Conservation (phyloP, 1,140 invertebrate genomes). For the Hylyphantes graminicola region DNA sequence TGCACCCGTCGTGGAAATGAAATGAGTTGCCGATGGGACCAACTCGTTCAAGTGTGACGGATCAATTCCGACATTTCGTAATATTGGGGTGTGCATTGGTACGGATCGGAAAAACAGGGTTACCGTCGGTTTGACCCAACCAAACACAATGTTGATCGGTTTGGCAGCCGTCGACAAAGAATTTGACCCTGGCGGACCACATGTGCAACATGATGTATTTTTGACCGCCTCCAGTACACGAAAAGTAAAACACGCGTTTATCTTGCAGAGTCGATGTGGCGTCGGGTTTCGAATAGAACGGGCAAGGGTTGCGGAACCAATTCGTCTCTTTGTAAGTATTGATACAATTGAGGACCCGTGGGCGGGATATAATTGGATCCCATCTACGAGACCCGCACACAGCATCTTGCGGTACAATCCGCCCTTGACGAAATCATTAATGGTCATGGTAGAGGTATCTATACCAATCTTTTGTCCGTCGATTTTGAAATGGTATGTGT, state of each 20-base stretch:
- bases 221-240: neutral
- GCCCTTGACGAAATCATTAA: neutral
- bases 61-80: neutral
- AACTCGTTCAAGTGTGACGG: neutral
- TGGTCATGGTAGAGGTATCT: neutral
- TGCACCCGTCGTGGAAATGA: neutral
- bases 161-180: neutral
- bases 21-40: neutral
- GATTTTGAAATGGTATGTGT: neutral
- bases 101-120: neutral
- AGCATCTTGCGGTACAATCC: neutral
- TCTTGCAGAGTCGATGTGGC: neutral
- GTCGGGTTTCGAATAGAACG: neutral
- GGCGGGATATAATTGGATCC: neutral
- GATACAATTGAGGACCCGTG: too few species aligned
- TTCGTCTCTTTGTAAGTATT: neutral
- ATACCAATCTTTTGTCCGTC: neutral
- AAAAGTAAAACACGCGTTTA: too few species aligned
- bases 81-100: neutral
- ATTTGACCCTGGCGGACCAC: constrained; percentile 10
- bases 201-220: neutral
- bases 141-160: neutral
- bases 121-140: neutral
- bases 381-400: neutral
- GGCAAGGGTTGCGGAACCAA: too few species aligned